These are phyloP conservation scores for Lagorchestes hirsutus DNA, from an alignment of 2,797 vertebrate species.

Conservation along the genomic window DNA sequence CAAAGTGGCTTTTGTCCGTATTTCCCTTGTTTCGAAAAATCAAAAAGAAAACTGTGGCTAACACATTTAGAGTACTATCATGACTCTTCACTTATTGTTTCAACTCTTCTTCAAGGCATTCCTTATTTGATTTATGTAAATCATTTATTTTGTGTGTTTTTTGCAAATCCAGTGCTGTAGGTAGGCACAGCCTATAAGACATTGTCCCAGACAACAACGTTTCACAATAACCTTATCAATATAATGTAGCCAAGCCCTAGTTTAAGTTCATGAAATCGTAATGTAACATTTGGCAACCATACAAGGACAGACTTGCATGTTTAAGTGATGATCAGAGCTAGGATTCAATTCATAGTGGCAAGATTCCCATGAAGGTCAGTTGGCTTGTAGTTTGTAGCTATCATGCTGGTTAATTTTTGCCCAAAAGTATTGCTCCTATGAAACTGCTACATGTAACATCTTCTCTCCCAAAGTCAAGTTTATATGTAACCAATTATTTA, in stretches of 20 bases:
- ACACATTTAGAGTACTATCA: not conserved
- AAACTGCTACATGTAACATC: not conserved
- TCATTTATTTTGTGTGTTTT: not conserved
- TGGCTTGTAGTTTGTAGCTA: not conserved
- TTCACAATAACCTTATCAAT: not conserved
- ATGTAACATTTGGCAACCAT: not conserved
- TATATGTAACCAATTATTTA: not conserved
- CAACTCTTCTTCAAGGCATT: not conserved
- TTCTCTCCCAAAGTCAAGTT: not conserved
- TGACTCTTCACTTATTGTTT: not conserved
- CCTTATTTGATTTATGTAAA: not conserved
- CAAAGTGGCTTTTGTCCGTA: not conserved
- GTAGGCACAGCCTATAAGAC: not conserved
- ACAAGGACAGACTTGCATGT: not conserved
- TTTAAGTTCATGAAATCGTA: not conserved
- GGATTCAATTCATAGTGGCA: not conserved
- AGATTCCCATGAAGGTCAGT: not conserved
- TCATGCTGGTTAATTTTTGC: not conserved
- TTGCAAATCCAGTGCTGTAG: not conserved
- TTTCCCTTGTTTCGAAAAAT: not conserved
- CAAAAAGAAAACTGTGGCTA: not conserved
- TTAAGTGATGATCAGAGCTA: not conserved
- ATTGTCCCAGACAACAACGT: not conserved
- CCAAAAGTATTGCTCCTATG: not conserved
- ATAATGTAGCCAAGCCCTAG: not conserved